Conservation (phyloP, 64 coral and sea anemone genomes). For the Montipora capricornis region DNA sequence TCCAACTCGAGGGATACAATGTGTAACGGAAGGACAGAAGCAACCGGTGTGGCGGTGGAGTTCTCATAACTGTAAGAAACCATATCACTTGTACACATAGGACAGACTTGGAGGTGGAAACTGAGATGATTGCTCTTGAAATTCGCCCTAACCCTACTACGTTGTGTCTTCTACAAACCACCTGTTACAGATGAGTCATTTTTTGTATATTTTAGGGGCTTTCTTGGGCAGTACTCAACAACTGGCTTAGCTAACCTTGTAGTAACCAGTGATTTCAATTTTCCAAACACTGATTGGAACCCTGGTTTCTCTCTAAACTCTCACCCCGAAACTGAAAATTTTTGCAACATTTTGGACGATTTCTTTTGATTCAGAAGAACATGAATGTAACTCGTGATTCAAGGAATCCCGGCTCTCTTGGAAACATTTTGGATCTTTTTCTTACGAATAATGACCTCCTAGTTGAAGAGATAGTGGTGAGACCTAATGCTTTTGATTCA, state of each 20-base stretch:
- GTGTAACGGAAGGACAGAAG: not conserved
- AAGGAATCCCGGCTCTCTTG: slow-evolving; percentile 27
- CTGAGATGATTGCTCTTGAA: not conserved
- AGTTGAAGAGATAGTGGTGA: slow-evolving; percentile 38
- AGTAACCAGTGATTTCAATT: slow-evolving; percentile 63
- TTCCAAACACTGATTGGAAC: slow-evolving; percentile 59
- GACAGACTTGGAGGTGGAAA: not conserved
- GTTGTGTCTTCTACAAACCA: slow-evolving; percentile 47
- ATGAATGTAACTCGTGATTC: slow-evolving; percentile 50
- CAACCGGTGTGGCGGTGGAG: slow-evolving; percentile 50
- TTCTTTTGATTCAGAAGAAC: slow-evolving; percentile 68
- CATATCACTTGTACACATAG: slow-evolving; percentile 46
- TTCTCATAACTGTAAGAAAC: slow-evolving; percentile 54
- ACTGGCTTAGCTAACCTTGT: slow-evolving; percentile 56
- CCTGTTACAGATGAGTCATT: slow-evolving; percentile 50
- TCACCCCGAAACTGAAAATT: slow-evolving; percentile 44
- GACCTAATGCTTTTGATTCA: slow-evolving; percentile 57
- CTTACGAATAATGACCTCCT: slow-evolving; percentile 59
- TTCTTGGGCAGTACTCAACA: slow-evolving; percentile 37
- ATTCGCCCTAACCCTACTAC: slow-evolving; percentile 47
- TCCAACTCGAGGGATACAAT: too few relatives aligned
- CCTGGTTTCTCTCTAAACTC: slow-evolving; percentile 27
- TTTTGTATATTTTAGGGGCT: slow-evolving; percentile 31
- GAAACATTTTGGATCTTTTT: slow-evolving; percentile 66
- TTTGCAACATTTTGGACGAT: slow-evolving; percentile 73